Percentiles rank a stretch among this genome's conserved stretches.
These are phyloP conservation scores for Apodemia hepburni DNA, from an alignment of 2,888 invertebrate genomes.

Conservation along the genomic window DNA sequence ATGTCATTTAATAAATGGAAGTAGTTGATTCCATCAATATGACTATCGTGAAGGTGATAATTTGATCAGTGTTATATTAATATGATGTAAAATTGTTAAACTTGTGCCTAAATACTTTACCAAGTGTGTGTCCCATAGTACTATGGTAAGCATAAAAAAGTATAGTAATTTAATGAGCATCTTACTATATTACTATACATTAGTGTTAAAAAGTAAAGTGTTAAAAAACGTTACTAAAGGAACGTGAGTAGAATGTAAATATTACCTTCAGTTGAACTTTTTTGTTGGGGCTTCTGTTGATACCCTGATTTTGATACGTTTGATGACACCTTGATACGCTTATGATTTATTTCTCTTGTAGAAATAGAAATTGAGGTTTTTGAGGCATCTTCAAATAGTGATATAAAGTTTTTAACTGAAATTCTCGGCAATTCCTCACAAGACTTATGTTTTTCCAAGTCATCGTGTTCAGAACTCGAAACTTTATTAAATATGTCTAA, in stretches of 20 bases:
- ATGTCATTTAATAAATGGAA: too few relatives aligned
- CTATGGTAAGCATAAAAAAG: too few relatives aligned
- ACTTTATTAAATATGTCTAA: constrained; percentile 71
- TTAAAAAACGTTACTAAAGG: too few relatives aligned
- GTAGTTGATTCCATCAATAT: too few relatives aligned
- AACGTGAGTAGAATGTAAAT: constrained; percentile 24
- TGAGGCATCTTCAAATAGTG: constrained; percentile 63
- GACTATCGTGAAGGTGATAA: too few relatives aligned
- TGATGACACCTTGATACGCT: constrained; percentile 41
- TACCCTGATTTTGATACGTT: constrained; percentile 32
- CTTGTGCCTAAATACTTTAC: too few relatives aligned
- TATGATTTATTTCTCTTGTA: constrained; percentile 31
- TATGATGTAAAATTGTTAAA: too few relatives aligned
- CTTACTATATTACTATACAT: too few relatives aligned
- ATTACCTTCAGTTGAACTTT: constrained; percentile 51
- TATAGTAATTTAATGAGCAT: too few relatives aligned
- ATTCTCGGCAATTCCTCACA: constrained; percentile 68
- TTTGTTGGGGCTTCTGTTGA: constrained; percentile 6
- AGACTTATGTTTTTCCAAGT: constrained; percentile 64
- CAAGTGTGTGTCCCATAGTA: too few relatives aligned
- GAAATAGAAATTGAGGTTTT: constrained; percentile 45
- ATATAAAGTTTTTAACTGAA: constrained; percentile 66
- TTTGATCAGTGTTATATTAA: too few relatives aligned
- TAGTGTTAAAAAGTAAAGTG: too few relatives aligned
- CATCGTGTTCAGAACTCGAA: constrained; percentile 43